Percentiles rank a stretch among this genome's conserved stretches.
Evolutionary conservation across 2,888 invertebrate species (phyloP).

Genomic region (Pheosia gnoma): DNA sequence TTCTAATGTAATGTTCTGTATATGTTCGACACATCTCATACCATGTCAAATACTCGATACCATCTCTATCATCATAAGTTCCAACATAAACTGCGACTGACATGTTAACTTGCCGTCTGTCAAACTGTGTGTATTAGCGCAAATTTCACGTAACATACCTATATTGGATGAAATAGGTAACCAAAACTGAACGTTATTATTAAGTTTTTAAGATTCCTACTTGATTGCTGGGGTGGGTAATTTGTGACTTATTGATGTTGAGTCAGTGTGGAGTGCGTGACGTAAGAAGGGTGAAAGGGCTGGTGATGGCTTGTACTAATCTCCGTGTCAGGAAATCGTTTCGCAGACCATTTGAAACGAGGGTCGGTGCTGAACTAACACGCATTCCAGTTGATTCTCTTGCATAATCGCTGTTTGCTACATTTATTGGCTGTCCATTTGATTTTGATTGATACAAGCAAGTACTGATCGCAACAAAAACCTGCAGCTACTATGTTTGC

Average conservation of each 20-base stretch:
- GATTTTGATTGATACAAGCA: constrained; percentile 44
- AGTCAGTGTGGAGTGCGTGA: constrained; percentile 77
- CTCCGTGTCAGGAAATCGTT: constrained; percentile 84
- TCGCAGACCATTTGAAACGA: constrained; percentile 82
- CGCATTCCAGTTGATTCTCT: constrained; percentile 77
- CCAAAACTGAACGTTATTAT: constrained; percentile 57
- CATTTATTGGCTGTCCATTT: constrained; percentile 62
- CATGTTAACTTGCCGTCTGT: constrained; percentile 83
- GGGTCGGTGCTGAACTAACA: constrained; percentile 74
- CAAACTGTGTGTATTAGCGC: constrained; percentile 70
- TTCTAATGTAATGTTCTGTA: no score
- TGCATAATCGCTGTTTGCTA: constrained; percentile 73
- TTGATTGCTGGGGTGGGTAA: constrained; percentile 53
- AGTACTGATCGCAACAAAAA: constrained; percentile 8
- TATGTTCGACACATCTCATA: constrained; percentile 18
- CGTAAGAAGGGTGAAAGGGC: constrained; percentile 80
- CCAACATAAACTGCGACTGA: constrained; percentile 68
- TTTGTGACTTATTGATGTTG: constrained; percentile 61
- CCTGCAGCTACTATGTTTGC: no score
- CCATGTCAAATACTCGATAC: constrained; percentile 64
- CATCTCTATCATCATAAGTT: constrained; percentile 71
- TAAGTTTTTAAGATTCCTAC: constrained; percentile 52
- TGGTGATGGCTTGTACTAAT: constrained; percentile 84
- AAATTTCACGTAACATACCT: constrained; percentile 44
- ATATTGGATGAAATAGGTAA: constrained; percentile 27